Conservation (phyloP, 1,140 invertebrate species). For the Cydia splendana region DNA sequence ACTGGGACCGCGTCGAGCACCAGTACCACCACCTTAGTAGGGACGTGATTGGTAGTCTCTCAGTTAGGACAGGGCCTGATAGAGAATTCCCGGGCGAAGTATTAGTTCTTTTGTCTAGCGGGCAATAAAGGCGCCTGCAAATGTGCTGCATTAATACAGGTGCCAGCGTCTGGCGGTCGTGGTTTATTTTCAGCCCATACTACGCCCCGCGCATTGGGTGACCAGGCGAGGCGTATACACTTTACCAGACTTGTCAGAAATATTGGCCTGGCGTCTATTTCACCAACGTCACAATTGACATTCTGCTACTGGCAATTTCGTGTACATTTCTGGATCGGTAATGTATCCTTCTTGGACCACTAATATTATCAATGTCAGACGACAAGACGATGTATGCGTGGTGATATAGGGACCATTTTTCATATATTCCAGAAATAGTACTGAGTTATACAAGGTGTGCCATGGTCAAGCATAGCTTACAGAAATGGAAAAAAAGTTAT, state of each 20-base stretch:
- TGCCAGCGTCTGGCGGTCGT: slow-evolving; percentile 50
- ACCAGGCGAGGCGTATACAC: not conserved
- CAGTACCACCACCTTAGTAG: too few relatives aligned
- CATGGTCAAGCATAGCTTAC: too few relatives aligned
- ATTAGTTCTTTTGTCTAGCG: slow-evolving; percentile 73
- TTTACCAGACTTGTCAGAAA: not conserved
- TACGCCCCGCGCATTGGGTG: slow-evolving; percentile 33
- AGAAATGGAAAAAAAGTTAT: too few relatives aligned
- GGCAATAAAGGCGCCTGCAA: slow-evolving; percentile 74
- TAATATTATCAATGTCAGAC: too few relatives aligned
- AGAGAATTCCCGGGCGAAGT: slow-evolving; percentile 59
- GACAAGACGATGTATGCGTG: too few relatives aligned
- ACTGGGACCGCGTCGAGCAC: too few relatives aligned
- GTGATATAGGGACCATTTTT: too few relatives aligned
- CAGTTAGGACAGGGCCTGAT: not conserved
- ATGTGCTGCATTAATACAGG: slow-evolving; percentile 75
- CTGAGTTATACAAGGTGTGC: too few relatives aligned
- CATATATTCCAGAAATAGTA: too few relatives aligned
- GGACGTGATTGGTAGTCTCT: not conserved
- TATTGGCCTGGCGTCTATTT: not conserved
- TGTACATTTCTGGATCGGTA: too few relatives aligned
- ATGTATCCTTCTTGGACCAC: too few relatives aligned
- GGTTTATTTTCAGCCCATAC: slow-evolving; percentile 71
- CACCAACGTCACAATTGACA: not conserved
- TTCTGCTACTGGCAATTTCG: too few relatives aligned